These are phyloP conservation scores for Oreochromis spilurus DNA, from an alignment of 2,113 vertebrate genomes.

Conservation along the genomic window DNA sequence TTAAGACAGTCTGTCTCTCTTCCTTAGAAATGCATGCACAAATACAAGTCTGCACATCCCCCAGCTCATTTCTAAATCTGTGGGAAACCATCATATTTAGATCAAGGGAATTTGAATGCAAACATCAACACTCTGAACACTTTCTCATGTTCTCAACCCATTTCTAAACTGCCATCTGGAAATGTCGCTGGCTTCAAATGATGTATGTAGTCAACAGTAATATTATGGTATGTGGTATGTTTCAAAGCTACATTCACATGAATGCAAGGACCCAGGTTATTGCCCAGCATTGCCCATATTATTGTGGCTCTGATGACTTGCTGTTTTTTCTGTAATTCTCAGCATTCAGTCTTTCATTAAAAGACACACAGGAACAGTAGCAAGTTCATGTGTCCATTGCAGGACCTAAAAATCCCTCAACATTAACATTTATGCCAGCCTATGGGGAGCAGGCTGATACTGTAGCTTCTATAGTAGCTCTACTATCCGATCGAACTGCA, in stretches of 20 bases:
- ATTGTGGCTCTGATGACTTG: neutral
- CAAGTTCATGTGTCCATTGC: rapidly evolving
- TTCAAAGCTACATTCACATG: neutral
- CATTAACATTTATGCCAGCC: neutral
- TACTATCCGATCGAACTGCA: neutral
- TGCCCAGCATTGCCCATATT: rapidly evolving
- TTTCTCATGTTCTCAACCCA: rapidly evolving
- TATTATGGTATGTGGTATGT: neutral
- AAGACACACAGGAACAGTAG: neutral
- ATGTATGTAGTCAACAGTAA: neutral
- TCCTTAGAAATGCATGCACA: neutral
- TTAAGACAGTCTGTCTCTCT: rapidly evolving
- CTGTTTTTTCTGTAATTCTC: neutral
- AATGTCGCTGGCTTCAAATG: rapidly evolving
- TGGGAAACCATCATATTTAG: neutral
- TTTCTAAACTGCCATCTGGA: neutral
- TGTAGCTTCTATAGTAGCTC: neutral
- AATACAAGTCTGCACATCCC: rapidly evolving
- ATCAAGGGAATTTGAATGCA: neutral
- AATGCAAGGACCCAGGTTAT: neutral
- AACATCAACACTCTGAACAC: neutral
- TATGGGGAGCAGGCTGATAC: neutral
- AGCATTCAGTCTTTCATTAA: neutral
- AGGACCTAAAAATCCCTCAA: neutral
- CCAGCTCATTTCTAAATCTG: neutral